A percentile compares a stretch with the other conserved stretches of the same genome.
Evolutionary conservation across 2,113 vertebrate species (phyloP).

Genomic region (Piaya cayana): DNA sequence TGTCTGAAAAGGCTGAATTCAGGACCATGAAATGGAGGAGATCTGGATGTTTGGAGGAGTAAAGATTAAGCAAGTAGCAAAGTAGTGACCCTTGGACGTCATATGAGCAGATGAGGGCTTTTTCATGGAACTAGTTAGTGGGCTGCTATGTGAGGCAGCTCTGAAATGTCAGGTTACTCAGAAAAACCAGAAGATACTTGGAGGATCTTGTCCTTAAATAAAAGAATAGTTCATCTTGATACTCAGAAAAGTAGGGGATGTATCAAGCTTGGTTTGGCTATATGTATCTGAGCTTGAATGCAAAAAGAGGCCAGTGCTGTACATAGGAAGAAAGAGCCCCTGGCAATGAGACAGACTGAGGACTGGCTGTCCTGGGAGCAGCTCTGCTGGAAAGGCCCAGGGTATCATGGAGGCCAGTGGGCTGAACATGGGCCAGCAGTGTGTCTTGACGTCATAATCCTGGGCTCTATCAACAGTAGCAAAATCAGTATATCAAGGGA

Average conservation of each 20-base stretch:
- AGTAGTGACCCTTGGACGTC: neutral
- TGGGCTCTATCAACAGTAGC: neutral
- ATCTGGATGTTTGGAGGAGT: neutral
- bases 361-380: neutral
- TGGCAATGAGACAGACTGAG: neutral
- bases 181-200: neutral
- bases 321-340: neutral
- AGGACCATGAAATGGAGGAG: neutral
- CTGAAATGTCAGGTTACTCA: neutral
- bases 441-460: neutral
- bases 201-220: too few species aligned
- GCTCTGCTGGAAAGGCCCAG: neutral
- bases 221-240: too few species aligned
- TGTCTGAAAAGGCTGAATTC: neutral
- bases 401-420: neutral
- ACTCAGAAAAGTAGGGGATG: too few species aligned
- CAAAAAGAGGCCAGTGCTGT: neutral
- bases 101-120: neutral
- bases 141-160: neutral
- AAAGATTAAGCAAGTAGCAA: neutral
- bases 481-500: neutral
- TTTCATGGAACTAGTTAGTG: neutral
- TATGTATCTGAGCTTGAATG: too few species aligned
- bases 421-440: neutral
- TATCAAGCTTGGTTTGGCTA: too few species aligned